Base-by-base conservation (phyloP, 2,113 vertebrate species). In the Atherinomorus stipes region DNA sequence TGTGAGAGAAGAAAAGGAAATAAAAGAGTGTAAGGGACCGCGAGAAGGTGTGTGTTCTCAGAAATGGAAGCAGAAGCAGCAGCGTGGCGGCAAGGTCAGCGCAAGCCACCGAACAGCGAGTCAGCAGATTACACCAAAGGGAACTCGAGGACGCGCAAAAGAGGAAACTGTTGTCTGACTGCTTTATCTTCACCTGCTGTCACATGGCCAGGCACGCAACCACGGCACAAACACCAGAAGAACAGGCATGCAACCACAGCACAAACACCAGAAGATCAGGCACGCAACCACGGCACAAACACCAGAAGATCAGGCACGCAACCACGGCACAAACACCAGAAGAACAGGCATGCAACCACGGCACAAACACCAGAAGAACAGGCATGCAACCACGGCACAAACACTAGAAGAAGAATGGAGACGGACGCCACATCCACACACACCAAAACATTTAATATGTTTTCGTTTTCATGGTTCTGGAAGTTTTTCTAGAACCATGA, bases 21-120 rank as follows among this genome's bases (percentile, higher is more conserved):
- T 58, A 65, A 34, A 64, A 51, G 57, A 65, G 49, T 40, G 68
- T 6, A 47, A 65, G 64, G 52, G 80, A 64, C 15, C 37, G 63
- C 4, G 49, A 73, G 75, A 88, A 85, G 70, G 76, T 76, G 75
- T 69, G 66, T 71, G 66, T 90, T 88, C 81, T 87, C 61, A 84
- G 85, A 85, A 87, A 53, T 70, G 59, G 72, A 89, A 87, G 76
- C 64, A 88, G 88, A 90, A 90, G 62, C 67, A 71, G 26, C 65
- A 56, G 61, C 73, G 66, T 6, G 71, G 50, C 69, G 76, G 71
- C 50, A 21, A 76, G 86, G 74, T 81, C 72, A 63, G 53, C 70
- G 45, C 49, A 78, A 58, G 34, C 44, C 45, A 31, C 44, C 56
- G 85, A 73, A 56, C 12, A 37, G 11, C 23, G 52, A 62, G 81